Evolutionary conservation across 2,113 vertebrate genomes (phyloP), one percentile per base, ranked within the genome.

Genomic region (Alouatta palliata): DNA sequence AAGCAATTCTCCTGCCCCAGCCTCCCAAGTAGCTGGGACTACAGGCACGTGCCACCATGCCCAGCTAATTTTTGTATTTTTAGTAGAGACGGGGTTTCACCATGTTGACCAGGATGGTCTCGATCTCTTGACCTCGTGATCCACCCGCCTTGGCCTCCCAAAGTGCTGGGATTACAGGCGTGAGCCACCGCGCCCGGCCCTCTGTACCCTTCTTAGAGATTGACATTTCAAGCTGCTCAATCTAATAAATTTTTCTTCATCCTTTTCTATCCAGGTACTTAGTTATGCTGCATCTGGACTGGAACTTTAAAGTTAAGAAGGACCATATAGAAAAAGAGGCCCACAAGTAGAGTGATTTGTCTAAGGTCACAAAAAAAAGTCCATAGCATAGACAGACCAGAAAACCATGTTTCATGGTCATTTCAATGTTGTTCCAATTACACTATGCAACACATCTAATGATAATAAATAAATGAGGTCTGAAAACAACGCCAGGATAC

Each of bases 391-490:
- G 10, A 19, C 13, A 47, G 75, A 89, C 12, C 83, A 66, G 49
- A 73, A 84, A 80, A 61, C 30, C 35, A 64, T 6, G 21, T 90
- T 71, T 84, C 30, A 54, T 71, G 64, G 23, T 84, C 37, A 64
- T 32, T 96, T 96, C 64, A 80, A n/a, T 75, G 82, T 47, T 94
- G 43, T 64, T 56, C 64, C 64, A 86, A 90, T 37, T 71, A 82
- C 6, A 81, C 11, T 21, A 54, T 37, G n/a, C 58, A 87, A 64
- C 76, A 92, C n/a, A 14, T 80, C 68, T 66, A 84, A 49, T 79
- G 58, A 70, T 47, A 52, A 58, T n/a, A 79, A 95, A 52, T 17
- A 76, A 7, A 66, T 82, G 16, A 35, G 23, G n/a, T 40, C 64
- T 81, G 27, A 77, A 92, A 92, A 81, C 76, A 81, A 19, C 49